A percentile compares a stretch with the other conserved stretches of the same genome.
Evolutionary conservation across 2,797 vertebrate species (phyloP).

Genomic region (Notolepis coatsorum): DNA sequence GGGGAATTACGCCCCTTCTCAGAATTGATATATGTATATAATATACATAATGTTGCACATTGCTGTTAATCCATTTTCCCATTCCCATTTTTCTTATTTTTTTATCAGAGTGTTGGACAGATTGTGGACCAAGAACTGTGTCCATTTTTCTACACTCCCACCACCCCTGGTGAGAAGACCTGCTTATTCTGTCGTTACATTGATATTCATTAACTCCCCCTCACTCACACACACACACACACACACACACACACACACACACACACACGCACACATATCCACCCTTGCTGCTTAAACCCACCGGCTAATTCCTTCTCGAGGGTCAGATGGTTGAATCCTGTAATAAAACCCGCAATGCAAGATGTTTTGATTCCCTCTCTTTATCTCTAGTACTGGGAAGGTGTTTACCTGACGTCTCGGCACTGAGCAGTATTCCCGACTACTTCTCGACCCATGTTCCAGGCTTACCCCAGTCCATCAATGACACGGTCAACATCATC

Average conservation of each 20-base stretch:
- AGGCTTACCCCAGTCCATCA: constrained; percentile 35
- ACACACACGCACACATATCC: too few species aligned
- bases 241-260: too few species aligned
- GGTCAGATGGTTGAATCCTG: too few species aligned
- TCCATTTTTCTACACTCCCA: constrained; percentile 78
- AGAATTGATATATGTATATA: too few species aligned
- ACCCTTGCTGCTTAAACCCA: too few species aligned
- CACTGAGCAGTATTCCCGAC: constrained; percentile 17
- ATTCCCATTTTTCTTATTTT: too few species aligned
- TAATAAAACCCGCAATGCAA: too few species aligned
- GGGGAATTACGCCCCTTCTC: too few species aligned
- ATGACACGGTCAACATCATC: constrained; percentile 62
- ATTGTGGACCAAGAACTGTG: constrained; percentile 82
- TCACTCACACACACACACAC: too few species aligned
- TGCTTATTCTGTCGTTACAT: neutral
- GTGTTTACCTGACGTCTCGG: constrained; percentile 73
- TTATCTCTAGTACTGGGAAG: constrained; percentile 82
- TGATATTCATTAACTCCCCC: neutral
- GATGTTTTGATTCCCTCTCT: constrained; percentile 1
- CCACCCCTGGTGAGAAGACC: constrained; percentile 73
- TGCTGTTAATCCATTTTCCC: too few species aligned
- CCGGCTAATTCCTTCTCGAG: too few species aligned
- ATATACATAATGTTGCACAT: too few species aligned
- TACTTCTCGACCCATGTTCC: constrained; percentile 46
- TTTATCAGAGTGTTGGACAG: constrained; percentile 58